These are phyloP conservation scores for Sisor rabdophorus DNA, from an alignment of 2,113 vertebrate species.

Conservation along the genomic window DNA sequence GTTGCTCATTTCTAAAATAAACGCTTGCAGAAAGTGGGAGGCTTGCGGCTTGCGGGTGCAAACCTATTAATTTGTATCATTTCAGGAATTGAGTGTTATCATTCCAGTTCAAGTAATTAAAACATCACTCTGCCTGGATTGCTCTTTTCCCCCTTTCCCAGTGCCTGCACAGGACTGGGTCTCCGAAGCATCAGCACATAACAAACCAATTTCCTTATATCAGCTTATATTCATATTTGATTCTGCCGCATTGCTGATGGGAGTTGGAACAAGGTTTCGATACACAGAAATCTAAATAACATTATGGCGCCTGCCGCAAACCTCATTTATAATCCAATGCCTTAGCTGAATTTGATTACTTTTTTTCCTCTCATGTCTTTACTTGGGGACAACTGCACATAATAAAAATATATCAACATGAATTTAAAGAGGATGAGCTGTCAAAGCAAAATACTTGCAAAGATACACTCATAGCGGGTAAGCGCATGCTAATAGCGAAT, in stretches of 20 bases:
- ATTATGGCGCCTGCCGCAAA: constrained; percentile 89
- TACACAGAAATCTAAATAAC: constrained; percentile 97
- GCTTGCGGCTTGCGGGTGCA: constrained; percentile 53
- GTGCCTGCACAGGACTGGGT: constrained; percentile 70
- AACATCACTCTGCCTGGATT: constrained; percentile 70
- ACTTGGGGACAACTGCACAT: constrained; percentile 73
- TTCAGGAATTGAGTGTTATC: constrained; percentile 61
- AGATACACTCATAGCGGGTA: constrained; percentile 41
- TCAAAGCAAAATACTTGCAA: constrained; percentile 48
- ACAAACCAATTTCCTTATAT: constrained; percentile 97
- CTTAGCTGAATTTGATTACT: constrained; percentile 93
- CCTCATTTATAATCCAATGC: constrained; percentile 98
- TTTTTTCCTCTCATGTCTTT: constrained; percentile 67
- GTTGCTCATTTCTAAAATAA: constrained; percentile 36
- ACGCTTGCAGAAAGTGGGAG: constrained; percentile 37
- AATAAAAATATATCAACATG: constrained; percentile 68
- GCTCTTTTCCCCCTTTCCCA: constrained; percentile 49
- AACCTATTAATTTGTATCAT: constrained; percentile 64
- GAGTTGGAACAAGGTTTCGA: constrained; percentile 90
- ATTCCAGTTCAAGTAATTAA: constrained; percentile 72
- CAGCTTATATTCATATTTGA: constrained; percentile 97
- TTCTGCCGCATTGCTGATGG: constrained; percentile 92
- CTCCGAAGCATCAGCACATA: constrained; percentile 91
- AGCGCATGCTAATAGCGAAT: constrained; percentile 60
- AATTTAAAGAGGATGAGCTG: constrained; percentile 52